Conservation (phyloP, 1,140 invertebrate genomes). For the Papilio aristodemus region DNA sequence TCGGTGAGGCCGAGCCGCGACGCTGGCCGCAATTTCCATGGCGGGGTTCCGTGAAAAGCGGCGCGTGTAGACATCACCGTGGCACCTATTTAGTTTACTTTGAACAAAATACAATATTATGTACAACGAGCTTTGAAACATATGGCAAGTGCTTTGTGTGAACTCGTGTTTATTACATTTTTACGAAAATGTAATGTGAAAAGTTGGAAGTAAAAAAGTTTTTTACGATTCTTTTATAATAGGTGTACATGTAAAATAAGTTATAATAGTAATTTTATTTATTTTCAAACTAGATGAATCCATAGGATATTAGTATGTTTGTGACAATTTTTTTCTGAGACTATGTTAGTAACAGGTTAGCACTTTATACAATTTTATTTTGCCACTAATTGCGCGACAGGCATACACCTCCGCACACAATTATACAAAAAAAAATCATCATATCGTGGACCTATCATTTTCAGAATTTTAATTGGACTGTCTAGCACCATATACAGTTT, state of each 20-base stretch:
- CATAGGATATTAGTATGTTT: no score
- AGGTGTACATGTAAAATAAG: neutral
- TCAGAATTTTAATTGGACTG: no score
- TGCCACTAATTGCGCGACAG: no score
- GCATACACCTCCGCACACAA: no score
- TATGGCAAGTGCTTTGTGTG: neutral
- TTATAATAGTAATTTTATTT: no score
- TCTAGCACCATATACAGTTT: no score
- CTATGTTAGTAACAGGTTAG: no score
- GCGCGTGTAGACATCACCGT: slow-evolving; percentile 32
- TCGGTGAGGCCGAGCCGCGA: slow-evolving; percentile 75
- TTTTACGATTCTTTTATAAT: neutral
- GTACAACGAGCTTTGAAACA: neutral
- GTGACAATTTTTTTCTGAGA: no score
- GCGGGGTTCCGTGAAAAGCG: slow-evolving; percentile 63
- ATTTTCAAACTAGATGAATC: no score
- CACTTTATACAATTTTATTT: no score
- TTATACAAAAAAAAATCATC: no score
- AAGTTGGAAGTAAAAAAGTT: neutral
- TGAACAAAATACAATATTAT: slow-evolving; percentile 2
- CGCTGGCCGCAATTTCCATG: slow-evolving; percentile 73
- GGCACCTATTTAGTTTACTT: slow-evolving; percentile 35
- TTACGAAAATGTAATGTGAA: neutral
- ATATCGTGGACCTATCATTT: no score
- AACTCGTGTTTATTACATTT: neutral